A percentile compares a stretch with the other conserved stretches of the same genome.
These are phyloP conservation scores for Anguilla marmorata DNA, from an alignment of 2,797 vertebrate genomes.

Conservation along the genomic window DNA sequence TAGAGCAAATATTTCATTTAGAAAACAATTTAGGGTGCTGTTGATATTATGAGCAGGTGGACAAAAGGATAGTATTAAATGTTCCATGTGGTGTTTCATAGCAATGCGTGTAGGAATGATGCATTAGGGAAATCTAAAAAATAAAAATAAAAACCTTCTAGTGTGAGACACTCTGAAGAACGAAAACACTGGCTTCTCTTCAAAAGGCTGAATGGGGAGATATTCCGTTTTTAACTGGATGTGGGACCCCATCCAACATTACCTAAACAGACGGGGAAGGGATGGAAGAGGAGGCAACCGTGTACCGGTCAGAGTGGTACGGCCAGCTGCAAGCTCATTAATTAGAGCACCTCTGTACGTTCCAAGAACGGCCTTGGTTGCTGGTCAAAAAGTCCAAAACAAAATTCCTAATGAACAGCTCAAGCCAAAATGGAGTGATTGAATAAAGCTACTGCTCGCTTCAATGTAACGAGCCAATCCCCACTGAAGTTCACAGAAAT, in stretches of 20 bases:
- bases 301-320: constrained; percentile 80
- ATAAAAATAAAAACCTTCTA: constrained; percentile 33
- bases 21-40: constrained; percentile 7
- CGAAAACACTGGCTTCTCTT: constrained; percentile 57
- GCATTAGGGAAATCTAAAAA: constrained; percentile 30
- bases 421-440: not conserved
- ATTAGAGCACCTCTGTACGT: constrained; percentile 73
- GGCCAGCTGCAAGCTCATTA: constrained; percentile 81
- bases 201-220: constrained; percentile 48
- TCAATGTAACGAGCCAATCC: not conserved
- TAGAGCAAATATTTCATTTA: not conserved
- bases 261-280: constrained; percentile 71
- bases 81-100: constrained; percentile 28
- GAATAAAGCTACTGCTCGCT: not conserved
- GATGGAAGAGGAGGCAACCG: constrained; percentile 68
- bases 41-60: constrained; percentile 4
- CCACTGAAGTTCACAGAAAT: not conserved
- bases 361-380: constrained; percentile 73
- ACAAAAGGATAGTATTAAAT: constrained; percentile 25
- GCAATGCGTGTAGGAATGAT: constrained; percentile 41
- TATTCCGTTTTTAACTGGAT: constrained; percentile 49
- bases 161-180: constrained; percentile 48
- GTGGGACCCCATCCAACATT: constrained; percentile 55
- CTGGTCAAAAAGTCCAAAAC: constrained; percentile 68
- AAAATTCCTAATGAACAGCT: constrained; percentile 29